Percentiles rank a stretch among this genome's conserved stretches.
Conservation (phyloP, 37 sponge, comb jelly and placozoan genomes). For the Ianthella basta region DNA sequence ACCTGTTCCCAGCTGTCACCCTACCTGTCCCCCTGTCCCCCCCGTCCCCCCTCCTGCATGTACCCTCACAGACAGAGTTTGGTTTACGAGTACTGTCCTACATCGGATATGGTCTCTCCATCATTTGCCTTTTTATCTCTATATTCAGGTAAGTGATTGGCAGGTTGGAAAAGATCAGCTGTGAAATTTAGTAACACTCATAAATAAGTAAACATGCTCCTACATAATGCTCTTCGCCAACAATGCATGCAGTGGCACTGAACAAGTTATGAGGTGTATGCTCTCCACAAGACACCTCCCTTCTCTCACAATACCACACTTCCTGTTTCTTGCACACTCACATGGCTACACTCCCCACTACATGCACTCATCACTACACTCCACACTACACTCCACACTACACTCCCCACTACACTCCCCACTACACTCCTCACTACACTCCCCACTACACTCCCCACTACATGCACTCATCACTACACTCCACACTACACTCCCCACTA, state of each 20-base stretch:
- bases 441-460: too few relatives aligned
- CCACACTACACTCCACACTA: neutral
- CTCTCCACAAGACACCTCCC: too few relatives aligned
- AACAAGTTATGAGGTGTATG: too few relatives aligned
- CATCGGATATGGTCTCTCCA: constrained; percentile 65
- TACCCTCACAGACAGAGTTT: neutral
- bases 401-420: too few relatives aligned
- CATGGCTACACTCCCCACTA: neutral
- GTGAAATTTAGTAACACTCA: neutral
- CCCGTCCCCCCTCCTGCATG: too few relatives aligned
- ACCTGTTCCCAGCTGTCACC: too few relatives aligned
- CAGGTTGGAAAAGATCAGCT: neutral
- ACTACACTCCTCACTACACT: too few relatives aligned
- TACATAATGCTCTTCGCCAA: neutral
- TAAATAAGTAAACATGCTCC: neutral
- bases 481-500: too few relatives aligned
- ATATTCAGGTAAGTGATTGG: constrained; percentile 52
- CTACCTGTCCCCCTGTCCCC: too few relatives aligned
- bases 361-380: neutral
- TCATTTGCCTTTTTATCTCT: constrained; percentile 49
- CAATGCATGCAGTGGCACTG: too few relatives aligned
- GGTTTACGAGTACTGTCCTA: constrained; percentile 55
- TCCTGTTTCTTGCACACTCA: neutral
- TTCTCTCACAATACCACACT: too few relatives aligned
- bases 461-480: too few relatives aligned